Evolutionary conservation across 2,797 vertebrate species (phyloP), one percentile per base, ranked within the genome.

Genomic region (Lepidocolaptes lacrymiger): DNA sequence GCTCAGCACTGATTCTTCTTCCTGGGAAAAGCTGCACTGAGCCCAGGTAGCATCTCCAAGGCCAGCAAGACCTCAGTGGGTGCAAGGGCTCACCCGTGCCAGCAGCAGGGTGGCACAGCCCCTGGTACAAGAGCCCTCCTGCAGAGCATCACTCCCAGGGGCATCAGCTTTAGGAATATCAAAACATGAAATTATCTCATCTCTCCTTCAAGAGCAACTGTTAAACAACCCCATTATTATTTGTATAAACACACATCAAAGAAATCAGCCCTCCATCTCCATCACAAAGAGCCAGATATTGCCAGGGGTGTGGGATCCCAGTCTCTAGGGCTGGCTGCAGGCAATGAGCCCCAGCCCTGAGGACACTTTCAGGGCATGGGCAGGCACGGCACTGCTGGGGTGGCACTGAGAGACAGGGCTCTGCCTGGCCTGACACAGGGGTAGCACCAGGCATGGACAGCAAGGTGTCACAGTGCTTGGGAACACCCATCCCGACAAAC

Each of bases 101-200:
- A 11, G 58, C 24, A 16, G 22, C 3, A 0, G 6, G 64, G 36
- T 11, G 58, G 46, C 59, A 55, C 23, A 85, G 43, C 55, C 46
- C 61, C 2, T 0, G 37, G 30, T 26, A 56, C 6, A 2, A 30
- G 6, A 88, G 22, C 34, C 56, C 9, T 78, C 69, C 69, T 2
- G 3, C 79, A 49, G 79, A 88, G 59, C 85, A 49, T 41, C 2
- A 1, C 39, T 85, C 96, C 88, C 93, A 80, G 78, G 28, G 14
- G 91, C 83, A 92, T 88, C 91, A 83, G 91, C 95, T 96, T 93
- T 73, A 74, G 51, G 37, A 90, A 91, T 43, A 97, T 91, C 97
- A 97, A 97, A 97, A 96, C 95, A 96, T 54, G 79, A 90, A 96
- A 97, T 97, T 93, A 94, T 92, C 96, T 97, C 95, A 93, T 96